phyloP scores from a whole-genome alignment of 1,140 invertebrate genomes.

The Paraescarpia echinospica region DNA sequence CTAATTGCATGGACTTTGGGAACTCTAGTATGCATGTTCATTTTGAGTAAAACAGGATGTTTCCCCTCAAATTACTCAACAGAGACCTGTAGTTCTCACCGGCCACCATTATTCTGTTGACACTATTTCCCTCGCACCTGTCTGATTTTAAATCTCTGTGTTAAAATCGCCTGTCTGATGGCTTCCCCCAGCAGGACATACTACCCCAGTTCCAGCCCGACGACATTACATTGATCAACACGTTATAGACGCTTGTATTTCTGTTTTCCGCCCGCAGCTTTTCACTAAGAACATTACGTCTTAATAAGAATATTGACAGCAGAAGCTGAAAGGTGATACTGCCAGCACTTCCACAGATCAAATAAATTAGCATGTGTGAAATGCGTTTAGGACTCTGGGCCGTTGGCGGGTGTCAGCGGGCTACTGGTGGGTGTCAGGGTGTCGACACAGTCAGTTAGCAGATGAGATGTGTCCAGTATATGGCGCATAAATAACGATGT shows the following conservation, averaged over 20 bases:
- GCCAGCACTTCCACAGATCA: not conserved
- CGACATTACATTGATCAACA: not conserved
- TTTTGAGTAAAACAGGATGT: no score
- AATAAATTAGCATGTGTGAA: not conserved
- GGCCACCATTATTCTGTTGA: no score
- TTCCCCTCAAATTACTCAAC: no score
- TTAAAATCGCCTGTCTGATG: no score
- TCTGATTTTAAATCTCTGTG: no score
- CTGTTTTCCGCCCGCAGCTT: not conserved
- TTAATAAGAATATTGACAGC: not conserved
- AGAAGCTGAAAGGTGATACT: not conserved
- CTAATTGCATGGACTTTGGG: no score
- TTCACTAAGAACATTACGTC: not conserved
- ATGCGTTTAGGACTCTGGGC: not conserved
- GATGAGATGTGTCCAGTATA: not conserved
- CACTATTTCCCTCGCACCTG: no score
- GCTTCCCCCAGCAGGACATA: not conserved
- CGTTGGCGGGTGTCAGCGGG: not conserved
- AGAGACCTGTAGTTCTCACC: no score
- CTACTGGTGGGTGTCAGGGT: not conserved
- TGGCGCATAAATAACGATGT: not conserved
- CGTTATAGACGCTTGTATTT: not conserved
- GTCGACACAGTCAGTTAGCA: not conserved
- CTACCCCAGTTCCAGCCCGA: not conserved
- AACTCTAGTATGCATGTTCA: no score